A percentile compares a stretch with the other conserved stretches of the same genome.
phyloP scores from a whole-genome alignment of 2,888 invertebrate species.

The Myopa testacea region DNA sequence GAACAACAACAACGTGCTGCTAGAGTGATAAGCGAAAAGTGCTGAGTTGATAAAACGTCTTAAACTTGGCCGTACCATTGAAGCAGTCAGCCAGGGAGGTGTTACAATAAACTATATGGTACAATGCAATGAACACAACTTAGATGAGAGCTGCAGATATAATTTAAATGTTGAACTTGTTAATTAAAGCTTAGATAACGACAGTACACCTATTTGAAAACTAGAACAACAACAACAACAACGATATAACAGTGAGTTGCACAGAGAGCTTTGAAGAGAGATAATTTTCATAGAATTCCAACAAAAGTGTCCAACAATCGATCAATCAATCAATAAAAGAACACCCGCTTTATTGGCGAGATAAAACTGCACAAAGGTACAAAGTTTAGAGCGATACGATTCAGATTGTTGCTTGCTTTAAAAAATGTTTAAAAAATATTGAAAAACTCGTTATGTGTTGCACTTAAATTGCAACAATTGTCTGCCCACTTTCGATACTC shows the following conservation, averaged over 20 bases:
- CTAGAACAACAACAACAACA: neutral
- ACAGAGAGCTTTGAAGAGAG: neutral
- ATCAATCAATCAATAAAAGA: constrained; percentile 17
- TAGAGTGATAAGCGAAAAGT: neutral
- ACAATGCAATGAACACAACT: neutral
- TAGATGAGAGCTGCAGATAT: neutral
- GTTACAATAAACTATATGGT: neutral
- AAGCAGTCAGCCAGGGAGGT: neutral
- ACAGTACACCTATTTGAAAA: neutral
- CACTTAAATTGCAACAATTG: too few species aligned
- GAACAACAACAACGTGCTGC: neutral
- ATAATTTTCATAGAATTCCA: neutral
- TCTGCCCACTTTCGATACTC: too few species aligned
- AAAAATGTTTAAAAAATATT: too few species aligned
- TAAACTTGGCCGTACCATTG: constrained; percentile 3
- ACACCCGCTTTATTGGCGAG: neutral
- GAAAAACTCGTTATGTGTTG: too few species aligned
- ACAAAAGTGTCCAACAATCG: neutral
- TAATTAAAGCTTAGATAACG: neutral
- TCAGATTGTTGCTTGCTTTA: too few species aligned
- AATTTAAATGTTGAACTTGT: neutral
- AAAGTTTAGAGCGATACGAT: constrained; percentile 8
- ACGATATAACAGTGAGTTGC: neutral
- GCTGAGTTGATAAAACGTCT: neutral
- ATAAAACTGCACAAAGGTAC: neutral